Percentiles rank a stretch among this genome's conserved stretches.
These are phyloP conservation scores for Polymixis flavicincta DNA, from an alignment of 2,888 invertebrate genomes.

Conservation along the genomic window DNA sequence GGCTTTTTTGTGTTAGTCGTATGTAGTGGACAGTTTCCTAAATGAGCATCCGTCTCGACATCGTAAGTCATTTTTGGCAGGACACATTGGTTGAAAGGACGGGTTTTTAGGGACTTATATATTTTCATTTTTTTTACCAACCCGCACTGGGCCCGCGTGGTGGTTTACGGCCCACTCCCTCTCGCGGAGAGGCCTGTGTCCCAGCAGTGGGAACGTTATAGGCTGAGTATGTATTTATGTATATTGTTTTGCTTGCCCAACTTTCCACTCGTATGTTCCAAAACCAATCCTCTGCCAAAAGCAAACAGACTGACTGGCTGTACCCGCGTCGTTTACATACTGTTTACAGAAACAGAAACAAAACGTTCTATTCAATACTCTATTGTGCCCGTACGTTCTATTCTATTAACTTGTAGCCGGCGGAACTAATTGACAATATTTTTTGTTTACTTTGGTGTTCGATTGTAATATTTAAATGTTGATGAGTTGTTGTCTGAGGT, in stretches of 20 bases:
- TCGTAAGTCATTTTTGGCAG: too few relatives aligned
- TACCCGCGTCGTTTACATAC: conserved; percentile 86
- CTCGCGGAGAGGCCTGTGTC: too few relatives aligned
- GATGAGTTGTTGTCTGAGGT: background rate
- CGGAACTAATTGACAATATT: conserved; percentile 32
- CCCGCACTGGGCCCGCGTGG: too few relatives aligned
- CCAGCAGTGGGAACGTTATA: too few relatives aligned
- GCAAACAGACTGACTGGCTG: conserved; percentile 82
- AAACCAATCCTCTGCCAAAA: conserved; percentile 78
- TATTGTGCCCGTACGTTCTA: conserved; percentile 59
- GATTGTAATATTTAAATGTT: conserved; percentile 4
- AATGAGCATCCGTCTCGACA: too few relatives aligned
- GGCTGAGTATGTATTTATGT: too few relatives aligned
- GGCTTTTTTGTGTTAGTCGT: too few relatives aligned
- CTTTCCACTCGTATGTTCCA: conserved; percentile 63
- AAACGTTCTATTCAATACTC: conserved; percentile 74
- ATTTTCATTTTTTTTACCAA: too few relatives aligned
- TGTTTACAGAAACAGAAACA: conserved; percentile 86
- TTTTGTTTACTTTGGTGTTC: conserved; percentile 3
- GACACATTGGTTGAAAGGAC: too few relatives aligned
- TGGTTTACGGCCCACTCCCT: too few relatives aligned
- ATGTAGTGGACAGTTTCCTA: too few relatives aligned
- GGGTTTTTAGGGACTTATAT: too few relatives aligned
- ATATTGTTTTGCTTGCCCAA: conserved; percentile 3
- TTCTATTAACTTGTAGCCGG: conserved; percentile 59